Conservation (phyloP, 2,113 vertebrate species). For the Ceuthmochares aereus region DNA sequence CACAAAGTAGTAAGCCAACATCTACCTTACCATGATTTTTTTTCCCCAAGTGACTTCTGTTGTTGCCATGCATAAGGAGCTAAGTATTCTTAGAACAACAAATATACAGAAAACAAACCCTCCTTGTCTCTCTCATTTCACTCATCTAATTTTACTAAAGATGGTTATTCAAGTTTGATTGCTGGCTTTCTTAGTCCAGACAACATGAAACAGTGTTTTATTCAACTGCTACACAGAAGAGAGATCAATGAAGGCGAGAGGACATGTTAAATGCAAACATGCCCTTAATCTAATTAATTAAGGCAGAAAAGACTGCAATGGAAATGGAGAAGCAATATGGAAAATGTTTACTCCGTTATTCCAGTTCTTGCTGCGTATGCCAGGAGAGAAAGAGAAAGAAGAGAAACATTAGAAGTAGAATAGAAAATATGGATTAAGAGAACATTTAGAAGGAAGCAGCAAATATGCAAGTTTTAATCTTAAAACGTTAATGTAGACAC, state of each 20-base stretch:
- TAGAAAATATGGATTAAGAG: background rate
- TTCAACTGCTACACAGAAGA: background rate
- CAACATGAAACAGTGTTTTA: background rate
- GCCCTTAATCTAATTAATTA: slow-evolving; percentile 36
- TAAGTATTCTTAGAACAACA: background rate
- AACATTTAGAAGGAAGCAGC: background rate
- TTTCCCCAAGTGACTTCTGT: background rate
- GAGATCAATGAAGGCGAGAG: background rate
- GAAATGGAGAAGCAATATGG: slow-evolving; percentile 59
- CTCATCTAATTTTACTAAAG: background rate
- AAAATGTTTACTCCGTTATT: slow-evolving; percentile 79
- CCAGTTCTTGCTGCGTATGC: slow-evolving; percentile 89
- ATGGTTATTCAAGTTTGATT: background rate
- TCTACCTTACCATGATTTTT: background rate
- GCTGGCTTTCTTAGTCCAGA: background rate
- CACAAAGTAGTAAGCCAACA: background rate
- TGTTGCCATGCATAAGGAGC: background rate
- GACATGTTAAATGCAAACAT: background rate
- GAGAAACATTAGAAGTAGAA: slow-evolving; percentile 74
- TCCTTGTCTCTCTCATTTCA: background rate
- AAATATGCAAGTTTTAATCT: background rate
- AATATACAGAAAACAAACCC: background rate
- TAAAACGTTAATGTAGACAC: background rate
- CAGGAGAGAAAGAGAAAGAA: slow-evolving; percentile 73
- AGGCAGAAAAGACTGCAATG: slow-evolving; percentile 10